Base-by-base conservation (phyloP, 2,888 invertebrate species). In the Agonopterix heracliana region DNA sequence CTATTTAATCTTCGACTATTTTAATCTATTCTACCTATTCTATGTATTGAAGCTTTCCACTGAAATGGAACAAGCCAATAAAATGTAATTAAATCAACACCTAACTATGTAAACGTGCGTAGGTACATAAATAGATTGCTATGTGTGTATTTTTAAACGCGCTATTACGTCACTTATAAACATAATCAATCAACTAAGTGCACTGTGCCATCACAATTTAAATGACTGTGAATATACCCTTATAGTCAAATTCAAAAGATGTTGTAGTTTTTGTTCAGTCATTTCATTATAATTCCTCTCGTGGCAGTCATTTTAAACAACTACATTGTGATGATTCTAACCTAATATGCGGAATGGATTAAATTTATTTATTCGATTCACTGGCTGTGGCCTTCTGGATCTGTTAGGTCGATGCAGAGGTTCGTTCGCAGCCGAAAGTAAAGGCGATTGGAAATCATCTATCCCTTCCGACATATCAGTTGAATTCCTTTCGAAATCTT, bases 321-420 rank as follows among this genome's bases (percentile, higher is more conserved):
- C 46, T 53, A 45, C 47, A 14, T 49, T 49, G 50, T 50, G 17
- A 56, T 49, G 14, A 46, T 49, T 55, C 63, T 85, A 88, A 69
- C 88, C 88, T 80, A 88, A 71, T 60, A 88, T 86, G 59, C 87
- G 86, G 61, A 88, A 85, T 51, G 87, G 88, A 55, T 86, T 88
- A 53, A 87, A 88, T 71, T 86, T 86, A 62, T 77, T 86, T 46
- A 55, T 55, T 64, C 78, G 70, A 63, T 73, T 82, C 35, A 70
- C 75, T 50, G 71, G 71, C 52, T 79, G 80, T 13, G 83, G 84
- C 65, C 85, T 80, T 52, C 86, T 74, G 35, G 81, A 80, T 46
- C 88, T 66, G 45, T 69, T 78, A 9, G 88, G 88, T 61, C 80
- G 71, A 41, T 78, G 86, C 12, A 82, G 50, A 2, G 88, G 85